These are phyloP conservation scores for Gila robusta DNA, from an alignment of 2,797 vertebrate genomes.

Conservation along the genomic window DNA sequence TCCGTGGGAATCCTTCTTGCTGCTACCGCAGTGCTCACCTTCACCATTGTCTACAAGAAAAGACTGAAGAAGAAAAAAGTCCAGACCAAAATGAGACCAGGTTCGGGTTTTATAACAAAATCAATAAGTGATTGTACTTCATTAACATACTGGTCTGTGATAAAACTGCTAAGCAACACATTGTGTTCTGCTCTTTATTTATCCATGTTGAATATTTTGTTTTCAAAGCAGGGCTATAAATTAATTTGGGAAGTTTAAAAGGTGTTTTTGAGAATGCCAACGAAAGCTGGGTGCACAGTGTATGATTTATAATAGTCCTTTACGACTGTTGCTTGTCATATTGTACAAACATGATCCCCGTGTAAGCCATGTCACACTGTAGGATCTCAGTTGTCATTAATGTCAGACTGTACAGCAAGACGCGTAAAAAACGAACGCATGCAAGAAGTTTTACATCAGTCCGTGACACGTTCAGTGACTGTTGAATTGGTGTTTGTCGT, in stretches of 20 bases:
- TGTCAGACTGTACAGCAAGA: not conserved
- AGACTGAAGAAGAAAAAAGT: conserved; percentile 44
- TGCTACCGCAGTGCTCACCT: conserved; percentile 46
- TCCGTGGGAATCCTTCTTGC: conserved; percentile 62
- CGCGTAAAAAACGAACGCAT: not conserved
- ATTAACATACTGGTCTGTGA: not conserved
- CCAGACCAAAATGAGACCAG: conserved; percentile 45
- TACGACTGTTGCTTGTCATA: not conserved
- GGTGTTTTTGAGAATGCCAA: not conserved
- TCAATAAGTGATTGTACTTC: not conserved
- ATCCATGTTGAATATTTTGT: not conserved
- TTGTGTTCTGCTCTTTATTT: not conserved
- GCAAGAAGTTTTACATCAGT: not conserved
- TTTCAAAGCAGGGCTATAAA: not conserved
- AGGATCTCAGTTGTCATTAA: not conserved
- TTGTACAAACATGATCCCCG: not conserved
- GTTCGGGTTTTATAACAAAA: not conserved
- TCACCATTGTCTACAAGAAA: conserved; percentile 63
- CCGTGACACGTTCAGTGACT: too few relatives aligned
- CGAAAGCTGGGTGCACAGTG: not conserved
- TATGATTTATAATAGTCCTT: not conserved
- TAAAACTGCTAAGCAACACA: not conserved
- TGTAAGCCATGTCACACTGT: not conserved
- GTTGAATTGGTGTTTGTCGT: too few relatives aligned
- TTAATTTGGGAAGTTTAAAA: not conserved